Evolutionary conservation across 2,113 vertebrate species (phyloP).

Genomic region (Caranx ignobilis): DNA sequence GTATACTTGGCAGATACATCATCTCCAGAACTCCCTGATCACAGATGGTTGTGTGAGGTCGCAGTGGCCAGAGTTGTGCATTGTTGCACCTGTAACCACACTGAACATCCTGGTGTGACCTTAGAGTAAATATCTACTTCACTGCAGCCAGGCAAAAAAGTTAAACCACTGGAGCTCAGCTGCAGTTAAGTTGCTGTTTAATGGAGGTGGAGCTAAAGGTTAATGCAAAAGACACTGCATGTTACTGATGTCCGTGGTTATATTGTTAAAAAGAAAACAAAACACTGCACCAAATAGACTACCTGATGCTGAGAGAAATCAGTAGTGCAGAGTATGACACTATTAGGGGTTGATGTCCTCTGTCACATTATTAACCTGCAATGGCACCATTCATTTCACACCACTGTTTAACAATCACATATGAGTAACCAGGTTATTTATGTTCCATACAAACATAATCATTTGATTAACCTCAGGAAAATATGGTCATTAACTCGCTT

Average conservation of each 20-base stretch:
- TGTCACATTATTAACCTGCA: neutral
- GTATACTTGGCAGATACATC: too few species aligned
- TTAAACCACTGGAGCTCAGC: neutral
- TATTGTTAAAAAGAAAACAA: too few species aligned
- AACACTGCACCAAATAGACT: too few species aligned
- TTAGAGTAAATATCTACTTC: too few species aligned
- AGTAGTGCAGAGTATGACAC: too few species aligned
- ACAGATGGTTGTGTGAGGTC: neutral
- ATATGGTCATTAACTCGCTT: too few species aligned
- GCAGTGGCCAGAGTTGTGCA: neutral
- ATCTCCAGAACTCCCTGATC: neutral
- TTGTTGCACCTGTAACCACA: neutral
- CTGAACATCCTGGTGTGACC: too few species aligned
- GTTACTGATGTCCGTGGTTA: too few species aligned
- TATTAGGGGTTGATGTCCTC: neutral
- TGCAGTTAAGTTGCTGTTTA: neutral
- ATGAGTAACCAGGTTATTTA: neutral
- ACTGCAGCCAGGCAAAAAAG: too few species aligned
- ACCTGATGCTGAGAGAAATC: neutral
- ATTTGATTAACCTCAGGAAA: too few species aligned
- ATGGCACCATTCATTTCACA: too few species aligned
- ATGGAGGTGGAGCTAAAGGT: neutral
- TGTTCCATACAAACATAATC: neutral
- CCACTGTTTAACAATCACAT: neutral
- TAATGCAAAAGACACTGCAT: too few species aligned